Evolutionary conservation across 2,888 invertebrate species (phyloP).

Genomic region (Caenorhabditis wallacei): DNA sequence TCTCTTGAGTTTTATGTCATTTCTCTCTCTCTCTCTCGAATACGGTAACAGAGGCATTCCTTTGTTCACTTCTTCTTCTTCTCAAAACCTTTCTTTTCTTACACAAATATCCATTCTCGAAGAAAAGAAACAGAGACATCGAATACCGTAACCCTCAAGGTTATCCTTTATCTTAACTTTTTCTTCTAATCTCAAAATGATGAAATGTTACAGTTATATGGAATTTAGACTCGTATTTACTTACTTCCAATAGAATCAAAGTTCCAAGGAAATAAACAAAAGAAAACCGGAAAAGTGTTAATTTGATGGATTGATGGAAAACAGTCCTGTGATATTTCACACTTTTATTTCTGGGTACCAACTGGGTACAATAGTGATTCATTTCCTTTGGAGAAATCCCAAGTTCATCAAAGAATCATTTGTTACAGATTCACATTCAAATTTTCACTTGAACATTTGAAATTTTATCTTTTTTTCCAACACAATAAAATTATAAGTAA

Average conservation of each 20-base stretch:
- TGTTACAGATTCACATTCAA: too few species aligned
- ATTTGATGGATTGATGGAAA: constrained; percentile 19
- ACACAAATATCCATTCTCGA: not conserved
- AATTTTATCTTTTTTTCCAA: too few species aligned
- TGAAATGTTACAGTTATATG: not conserved
- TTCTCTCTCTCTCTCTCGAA: not conserved
- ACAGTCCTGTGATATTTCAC: constrained; percentile 19
- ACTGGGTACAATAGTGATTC: constrained; percentile 18
- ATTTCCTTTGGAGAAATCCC: not conserved
- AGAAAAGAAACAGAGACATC: not conserved
- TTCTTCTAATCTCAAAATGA: not conserved
- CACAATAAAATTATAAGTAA: too few species aligned
- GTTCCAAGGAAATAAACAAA: constrained; percentile 11
- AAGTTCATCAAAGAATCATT: not conserved
- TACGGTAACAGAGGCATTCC: constrained; percentile 8
- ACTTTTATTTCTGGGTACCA: not conserved
- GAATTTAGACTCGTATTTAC: constrained; percentile 17
- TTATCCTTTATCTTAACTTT: constrained; percentile 5
- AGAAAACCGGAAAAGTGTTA: constrained; percentile 39
- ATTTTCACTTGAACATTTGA: too few species aligned
- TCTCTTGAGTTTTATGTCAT: not conserved
- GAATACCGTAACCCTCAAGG: constrained; percentile 42
- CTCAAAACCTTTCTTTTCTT: constrained; percentile 20
- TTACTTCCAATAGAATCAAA: constrained; percentile 4
- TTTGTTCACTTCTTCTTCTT: constrained; percentile 10